A percentile compares a stretch with the other conserved stretches of the same genome.
Evolutionary conservation across 2,113 vertebrate species (phyloP).

Genomic region (Megaleporinus macrocephalus): DNA sequence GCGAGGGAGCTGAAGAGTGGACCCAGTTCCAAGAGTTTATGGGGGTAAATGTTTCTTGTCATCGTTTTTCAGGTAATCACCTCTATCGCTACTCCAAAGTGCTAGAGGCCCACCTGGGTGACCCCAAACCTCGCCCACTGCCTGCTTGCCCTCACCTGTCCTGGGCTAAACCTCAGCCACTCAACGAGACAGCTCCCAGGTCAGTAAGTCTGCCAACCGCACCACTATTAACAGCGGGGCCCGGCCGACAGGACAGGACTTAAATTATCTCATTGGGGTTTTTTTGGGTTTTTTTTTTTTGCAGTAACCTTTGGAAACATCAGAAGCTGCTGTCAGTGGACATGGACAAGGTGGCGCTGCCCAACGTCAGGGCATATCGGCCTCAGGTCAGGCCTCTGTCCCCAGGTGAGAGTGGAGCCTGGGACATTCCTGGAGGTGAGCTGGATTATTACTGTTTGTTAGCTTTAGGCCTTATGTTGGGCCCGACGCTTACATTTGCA

Average conservation of each 20-base stretch:
- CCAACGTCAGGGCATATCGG: slow-evolving; percentile 88
- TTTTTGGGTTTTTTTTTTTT: neutral
- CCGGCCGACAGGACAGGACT: neutral
- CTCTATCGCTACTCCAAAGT: slow-evolving; percentile 98
- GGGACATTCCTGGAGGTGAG: slow-evolving; percentile 98
- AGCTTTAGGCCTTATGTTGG: neutral
- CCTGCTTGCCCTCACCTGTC: slow-evolving; percentile 97
- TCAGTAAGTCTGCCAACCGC: slow-evolving; percentile 60
- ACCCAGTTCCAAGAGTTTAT: neutral
- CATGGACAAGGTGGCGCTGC: slow-evolving; percentile 93
- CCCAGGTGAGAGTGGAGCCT: slow-evolving; percentile 95
- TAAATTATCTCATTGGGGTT: neutral
- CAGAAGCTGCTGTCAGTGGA: slow-evolving; percentile 96
- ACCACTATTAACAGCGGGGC: neutral
- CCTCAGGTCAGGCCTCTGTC: slow-evolving; percentile 97
- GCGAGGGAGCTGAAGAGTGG: neutral
- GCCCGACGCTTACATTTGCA: neutral
- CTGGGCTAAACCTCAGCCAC: slow-evolving; percentile 97
- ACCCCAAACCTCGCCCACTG: slow-evolving; percentile 91
- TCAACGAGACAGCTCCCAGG: slow-evolving; percentile 98
- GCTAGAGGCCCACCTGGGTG: slow-evolving; percentile 90
- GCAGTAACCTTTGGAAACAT: slow-evolving; percentile 99
- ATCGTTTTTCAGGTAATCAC: slow-evolving; percentile 85
- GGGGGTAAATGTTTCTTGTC: neutral
- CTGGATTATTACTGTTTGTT: neutral